Base-by-base conservation (phyloP, 2,888 invertebrate species). In the Alcis repandata region DNA sequence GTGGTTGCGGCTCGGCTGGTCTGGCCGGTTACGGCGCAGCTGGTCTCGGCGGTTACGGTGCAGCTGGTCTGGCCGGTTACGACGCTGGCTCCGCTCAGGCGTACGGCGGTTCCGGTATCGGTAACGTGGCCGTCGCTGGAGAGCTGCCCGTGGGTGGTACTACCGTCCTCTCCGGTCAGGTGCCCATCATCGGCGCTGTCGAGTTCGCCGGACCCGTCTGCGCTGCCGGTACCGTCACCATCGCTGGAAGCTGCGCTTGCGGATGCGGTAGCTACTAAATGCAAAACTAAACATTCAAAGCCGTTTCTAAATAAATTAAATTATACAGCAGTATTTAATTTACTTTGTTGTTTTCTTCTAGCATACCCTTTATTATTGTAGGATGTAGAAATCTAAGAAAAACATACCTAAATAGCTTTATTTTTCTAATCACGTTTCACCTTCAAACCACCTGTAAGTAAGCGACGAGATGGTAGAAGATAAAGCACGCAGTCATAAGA, bases 111-210 rank as follows among this genome's bases (percentile, higher is more conserved):
- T 33, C 11, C 20, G 53, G 60, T 11, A 58, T 53, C 19, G 17
- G 69, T 13, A 64, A 71, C 63, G 54, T 70, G 20, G 67, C 64
- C 15, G 63, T 67, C 8, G 66, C 62, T 17, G 71, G 71, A 0
- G 73, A 56, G 43, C 65, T 67, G 22, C 64, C 68, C 36, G 68
- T 67, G 32, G 59, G 46, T 9, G 67, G 61, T 4, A 32, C 62
- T 43, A 63, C 64, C 9, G 54, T 45, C 17, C 63, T 67, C 38
- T 46, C 63, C 11, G 68, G 68, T 19, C 68, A 64, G 49, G 66
- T 70, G 15, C 73, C 74, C 61, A 70, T 74, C 63, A 73, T 76
- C 53, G 76, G 76, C 10, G 67, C 69, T 33, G 75, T 76, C 1
- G 59, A 69, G 19, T 76, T 72, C 70, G 68, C 49, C 2, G 76